Evolutionary conservation across 2,113 vertebrate species (phyloP).

Genomic region (Uria lomvia): DNA sequence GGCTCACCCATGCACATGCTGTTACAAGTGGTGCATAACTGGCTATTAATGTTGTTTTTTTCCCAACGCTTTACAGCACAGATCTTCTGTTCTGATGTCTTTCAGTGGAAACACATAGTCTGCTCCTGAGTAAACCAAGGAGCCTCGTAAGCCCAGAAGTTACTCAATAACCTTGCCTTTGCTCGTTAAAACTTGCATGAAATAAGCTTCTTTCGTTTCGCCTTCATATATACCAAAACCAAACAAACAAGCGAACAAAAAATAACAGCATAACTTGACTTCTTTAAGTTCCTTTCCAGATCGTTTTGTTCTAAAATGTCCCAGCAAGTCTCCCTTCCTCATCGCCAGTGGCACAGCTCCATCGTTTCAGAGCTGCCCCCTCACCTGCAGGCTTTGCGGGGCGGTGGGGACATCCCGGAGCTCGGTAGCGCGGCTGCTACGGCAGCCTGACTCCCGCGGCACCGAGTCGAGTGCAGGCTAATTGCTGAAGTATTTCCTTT

Average conservation of each 20-base stretch:
- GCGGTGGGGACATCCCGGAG: background rate
- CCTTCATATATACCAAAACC: background rate
- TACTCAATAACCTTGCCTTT: background rate
- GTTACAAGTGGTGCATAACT: background rate
- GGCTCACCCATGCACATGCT: background rate
- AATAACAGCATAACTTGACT: background rate
- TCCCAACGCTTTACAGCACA: background rate
- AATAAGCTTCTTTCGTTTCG: background rate
- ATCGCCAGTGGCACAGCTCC: background rate
- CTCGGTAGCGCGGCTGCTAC: background rate
- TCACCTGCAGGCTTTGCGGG: background rate
- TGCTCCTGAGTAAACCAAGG: background rate
- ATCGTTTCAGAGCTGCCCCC: background rate
- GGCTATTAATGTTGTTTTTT: background rate
- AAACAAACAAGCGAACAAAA: background rate
- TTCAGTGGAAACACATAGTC: background rate
- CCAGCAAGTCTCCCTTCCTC: background rate
- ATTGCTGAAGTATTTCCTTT: conserved; percentile 11
- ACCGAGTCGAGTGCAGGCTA: background rate
- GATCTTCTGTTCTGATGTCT: background rate
- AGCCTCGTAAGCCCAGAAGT: background rate
- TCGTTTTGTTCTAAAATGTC: background rate
- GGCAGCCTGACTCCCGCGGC: background rate
- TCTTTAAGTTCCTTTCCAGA: background rate
- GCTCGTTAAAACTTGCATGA: background rate